Evolutionary conservation across 2,888 invertebrate species (phyloP).

Genomic region (Drosophila prostipennis): DNA sequence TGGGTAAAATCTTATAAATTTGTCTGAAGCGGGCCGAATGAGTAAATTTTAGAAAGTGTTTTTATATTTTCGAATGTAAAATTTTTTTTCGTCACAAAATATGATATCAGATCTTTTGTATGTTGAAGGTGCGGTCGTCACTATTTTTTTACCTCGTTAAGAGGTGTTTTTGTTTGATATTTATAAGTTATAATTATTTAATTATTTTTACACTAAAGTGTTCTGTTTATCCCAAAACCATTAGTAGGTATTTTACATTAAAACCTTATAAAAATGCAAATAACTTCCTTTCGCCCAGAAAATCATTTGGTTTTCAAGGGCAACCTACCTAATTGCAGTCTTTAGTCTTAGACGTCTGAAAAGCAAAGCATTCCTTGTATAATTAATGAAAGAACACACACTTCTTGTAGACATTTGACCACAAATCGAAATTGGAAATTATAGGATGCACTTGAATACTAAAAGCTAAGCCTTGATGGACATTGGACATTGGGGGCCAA

Average conservation of each 20-base stretch:
- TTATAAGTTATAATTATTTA: too few species aligned
- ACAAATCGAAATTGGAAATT: conserved; percentile 22
- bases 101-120: too few species aligned
- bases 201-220: too few species aligned
- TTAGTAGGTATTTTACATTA: not conserved
- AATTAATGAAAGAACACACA: not conserved
- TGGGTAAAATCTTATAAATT: too few species aligned
- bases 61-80: too few species aligned
- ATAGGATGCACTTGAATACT: conserved; percentile 12
- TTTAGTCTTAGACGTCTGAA: not conserved
- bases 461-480: conserved; percentile 18
- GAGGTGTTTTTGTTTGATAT: too few species aligned
- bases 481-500: conserved; percentile 3
- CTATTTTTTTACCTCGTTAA: too few species aligned
- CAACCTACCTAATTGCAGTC: not conserved
- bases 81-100: too few species aligned
- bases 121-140: too few species aligned
- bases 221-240: not conserved
- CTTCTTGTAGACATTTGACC: not conserved
- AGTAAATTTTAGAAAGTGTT: too few species aligned
- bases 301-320: not conserved
- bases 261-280: not conserved
- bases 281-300: too few species aligned
- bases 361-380: not conserved
- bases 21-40: too few species aligned